Evolutionary conservation across 2,888 invertebrate genomes (phyloP).

Genomic region (Dendrolimus pini): DNA sequence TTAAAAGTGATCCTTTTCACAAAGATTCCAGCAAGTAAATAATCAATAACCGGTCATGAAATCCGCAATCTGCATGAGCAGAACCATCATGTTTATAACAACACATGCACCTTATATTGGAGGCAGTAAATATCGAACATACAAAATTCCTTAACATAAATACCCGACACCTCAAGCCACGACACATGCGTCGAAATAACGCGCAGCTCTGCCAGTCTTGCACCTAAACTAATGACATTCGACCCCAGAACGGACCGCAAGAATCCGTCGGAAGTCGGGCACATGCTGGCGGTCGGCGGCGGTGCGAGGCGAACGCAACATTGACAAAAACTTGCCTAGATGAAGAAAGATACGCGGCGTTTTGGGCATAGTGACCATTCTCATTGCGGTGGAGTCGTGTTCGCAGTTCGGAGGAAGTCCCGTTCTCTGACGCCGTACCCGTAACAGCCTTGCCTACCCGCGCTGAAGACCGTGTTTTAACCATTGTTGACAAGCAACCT

Average conservation of each 20-base stretch:
- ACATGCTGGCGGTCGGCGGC: conserved; percentile 81
- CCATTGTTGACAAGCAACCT: conserved; percentile 74
- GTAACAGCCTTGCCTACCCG: conserved; percentile 55
- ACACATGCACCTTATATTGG: too few relatives aligned
- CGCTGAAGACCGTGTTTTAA: conserved; percentile 76
- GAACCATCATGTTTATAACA: too few relatives aligned
- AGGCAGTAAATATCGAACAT: too few relatives aligned
- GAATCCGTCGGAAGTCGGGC: conserved; percentile 6
- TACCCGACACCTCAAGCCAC: background rate
- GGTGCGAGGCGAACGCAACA: conserved; percentile 77
- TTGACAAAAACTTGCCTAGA: conserved; percentile 65
- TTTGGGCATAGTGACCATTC: conserved; percentile 62
- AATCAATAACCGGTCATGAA: background rate
- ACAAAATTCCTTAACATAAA: background rate
- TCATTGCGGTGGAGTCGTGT: conserved; percentile 60
- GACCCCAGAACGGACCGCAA: conserved; percentile 12
- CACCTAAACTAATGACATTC: background rate
- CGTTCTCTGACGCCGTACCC: conserved; percentile 61
- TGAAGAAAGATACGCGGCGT: conserved; percentile 38
- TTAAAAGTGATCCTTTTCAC: too few relatives aligned
- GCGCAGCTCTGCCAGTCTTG: background rate
- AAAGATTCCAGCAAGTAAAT: too few relatives aligned
- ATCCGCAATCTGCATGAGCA: too few relatives aligned
- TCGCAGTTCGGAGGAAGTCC: conserved; percentile 63
- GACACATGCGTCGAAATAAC: too few relatives aligned